Evolutionary conservation across 2,888 invertebrate species (phyloP).

Genomic region (Idaea dimidiata): DNA sequence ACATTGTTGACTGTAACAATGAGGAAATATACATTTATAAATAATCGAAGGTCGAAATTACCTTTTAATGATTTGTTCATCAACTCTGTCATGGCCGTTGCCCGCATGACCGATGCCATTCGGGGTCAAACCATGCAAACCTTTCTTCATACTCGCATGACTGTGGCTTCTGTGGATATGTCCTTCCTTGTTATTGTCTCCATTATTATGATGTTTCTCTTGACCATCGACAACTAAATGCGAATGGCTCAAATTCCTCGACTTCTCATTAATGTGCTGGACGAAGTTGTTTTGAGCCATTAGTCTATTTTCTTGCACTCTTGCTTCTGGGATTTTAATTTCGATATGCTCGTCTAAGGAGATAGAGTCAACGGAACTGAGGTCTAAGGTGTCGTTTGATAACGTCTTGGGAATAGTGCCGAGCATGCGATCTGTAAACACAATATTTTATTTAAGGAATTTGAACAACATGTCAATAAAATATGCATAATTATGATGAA

Average conservation of each 20-base stretch:
- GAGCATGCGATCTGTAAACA: conserved; percentile 68
- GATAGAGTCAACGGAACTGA: conserved; percentile 83
- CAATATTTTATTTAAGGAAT: not conserved
- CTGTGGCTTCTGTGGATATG: conserved; percentile 72
- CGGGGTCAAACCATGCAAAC: conserved; percentile 57
- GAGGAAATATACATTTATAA: not conserved
- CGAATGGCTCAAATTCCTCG: conserved; percentile 57
- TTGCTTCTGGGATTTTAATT: conserved; percentile 78
- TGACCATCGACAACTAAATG: conserved; percentile 68
- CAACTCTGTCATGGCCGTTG: conserved; percentile 58
- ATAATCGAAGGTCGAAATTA: not conserved
- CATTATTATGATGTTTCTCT: conserved; percentile 46
- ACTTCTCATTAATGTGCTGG: conserved; percentile 69
- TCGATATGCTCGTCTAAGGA: conserved; percentile 82
- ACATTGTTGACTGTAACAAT: not conserved
- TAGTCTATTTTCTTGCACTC: conserved; percentile 71
- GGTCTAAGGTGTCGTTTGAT: conserved; percentile 82
- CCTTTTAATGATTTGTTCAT: conserved; percentile 39
- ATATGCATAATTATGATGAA: not conserved
- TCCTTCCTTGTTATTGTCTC: conserved; percentile 37
- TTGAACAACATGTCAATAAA: not conserved
- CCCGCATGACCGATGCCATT: conserved; percentile 63
- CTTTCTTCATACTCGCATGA: conserved; percentile 69
- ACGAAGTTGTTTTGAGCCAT: conserved; percentile 75
- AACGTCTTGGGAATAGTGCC: conserved; percentile 76